Conservation (phyloP, 2,888 invertebrate species). For the Abrostola triplasia region DNA sequence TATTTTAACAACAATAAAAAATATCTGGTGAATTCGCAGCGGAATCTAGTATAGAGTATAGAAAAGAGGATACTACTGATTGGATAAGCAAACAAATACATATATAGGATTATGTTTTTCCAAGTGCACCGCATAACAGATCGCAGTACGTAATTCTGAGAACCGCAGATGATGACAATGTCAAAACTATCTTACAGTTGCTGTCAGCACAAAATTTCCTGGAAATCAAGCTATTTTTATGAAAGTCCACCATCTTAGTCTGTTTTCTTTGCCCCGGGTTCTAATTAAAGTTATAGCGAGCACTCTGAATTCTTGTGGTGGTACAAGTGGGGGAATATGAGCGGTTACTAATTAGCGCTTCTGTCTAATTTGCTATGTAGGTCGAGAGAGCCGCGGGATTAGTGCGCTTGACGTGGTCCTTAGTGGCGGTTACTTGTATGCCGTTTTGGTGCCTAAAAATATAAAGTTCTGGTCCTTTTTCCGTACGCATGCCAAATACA, state of each 20-base stretch:
- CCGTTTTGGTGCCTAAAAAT: not conserved
- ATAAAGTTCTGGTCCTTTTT: not conserved
- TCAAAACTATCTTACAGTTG: constrained; percentile 10
- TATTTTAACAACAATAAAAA: too few relatives aligned
- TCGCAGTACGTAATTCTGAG: not conserved
- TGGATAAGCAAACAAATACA: too few relatives aligned
- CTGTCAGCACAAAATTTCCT: constrained; percentile 47
- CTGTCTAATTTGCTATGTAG: constrained; percentile 29
- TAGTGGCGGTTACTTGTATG: not conserved
- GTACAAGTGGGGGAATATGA: constrained; percentile 52
- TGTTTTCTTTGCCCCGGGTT: constrained; percentile 76
- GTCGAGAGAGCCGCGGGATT: constrained; percentile 1
- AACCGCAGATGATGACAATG: constrained; percentile 9
- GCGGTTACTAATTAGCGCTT: constrained; percentile 35
- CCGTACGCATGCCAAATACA: too few relatives aligned
- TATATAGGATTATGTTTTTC: too few relatives aligned
- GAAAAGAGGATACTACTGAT: too few relatives aligned
- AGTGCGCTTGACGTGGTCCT: constrained; percentile 7
- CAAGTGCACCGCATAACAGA: not conserved
- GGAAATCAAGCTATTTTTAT: constrained; percentile 69
- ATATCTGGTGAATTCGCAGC: too few relatives aligned
- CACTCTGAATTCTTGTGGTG: constrained; percentile 58
- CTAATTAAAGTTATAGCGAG: constrained; percentile 82
- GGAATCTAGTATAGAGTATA: too few relatives aligned
- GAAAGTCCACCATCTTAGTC: constrained; percentile 62